A percentile compares a stretch with the other conserved stretches of the same genome.
Conservation (phyloP, 2,888 invertebrate species). For the Allolobophora icterica region DNA sequence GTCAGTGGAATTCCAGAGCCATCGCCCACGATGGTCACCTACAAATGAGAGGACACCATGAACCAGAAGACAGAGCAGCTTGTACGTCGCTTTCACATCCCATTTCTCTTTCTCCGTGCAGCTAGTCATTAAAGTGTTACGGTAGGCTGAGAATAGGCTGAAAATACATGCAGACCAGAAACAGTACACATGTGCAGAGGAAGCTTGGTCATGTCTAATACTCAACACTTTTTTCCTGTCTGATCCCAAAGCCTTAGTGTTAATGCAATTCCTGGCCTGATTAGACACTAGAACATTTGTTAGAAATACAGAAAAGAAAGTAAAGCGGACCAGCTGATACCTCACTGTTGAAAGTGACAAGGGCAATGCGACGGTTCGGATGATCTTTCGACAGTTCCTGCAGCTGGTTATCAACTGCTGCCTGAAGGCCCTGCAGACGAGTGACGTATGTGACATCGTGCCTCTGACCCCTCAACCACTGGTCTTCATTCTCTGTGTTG, state of each 20-base stretch:
- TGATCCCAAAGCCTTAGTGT: not conserved
- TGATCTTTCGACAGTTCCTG: slow-evolving; percentile 56
- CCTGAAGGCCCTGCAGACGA: slow-evolving; percentile 61
- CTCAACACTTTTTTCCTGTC: not conserved
- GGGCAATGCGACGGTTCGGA: slow-evolving; percentile 59
- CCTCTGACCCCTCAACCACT: slow-evolving; percentile 56
- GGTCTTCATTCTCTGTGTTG: slow-evolving; percentile 52
- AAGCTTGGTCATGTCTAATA: not conserved
- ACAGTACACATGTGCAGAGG: not conserved
- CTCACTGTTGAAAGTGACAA: slow-evolving; percentile 61
- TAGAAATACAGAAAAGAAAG: slow-evolving; percentile 24
- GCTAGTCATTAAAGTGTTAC: too few relatives aligned
- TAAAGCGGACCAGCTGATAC: slow-evolving; percentile 46
- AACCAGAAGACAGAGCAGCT: not conserved
- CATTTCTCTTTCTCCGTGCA: too few relatives aligned
- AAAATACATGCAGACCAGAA: too few relatives aligned
- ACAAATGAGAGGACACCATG: slow-evolving; percentile 11
- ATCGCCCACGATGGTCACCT: slow-evolving; percentile 60
- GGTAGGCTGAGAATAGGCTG: too few relatives aligned
- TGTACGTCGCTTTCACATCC: too few relatives aligned
- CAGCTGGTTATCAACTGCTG: slow-evolving; percentile 63
- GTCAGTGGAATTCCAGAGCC: slow-evolving; percentile 52
- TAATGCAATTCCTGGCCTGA: not conserved
- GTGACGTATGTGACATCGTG: slow-evolving; percentile 60
- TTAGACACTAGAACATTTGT: not conserved